Conservation (phyloP, 2,113 vertebrate genomes). For the Anarhynchus alexandrinus region DNA sequence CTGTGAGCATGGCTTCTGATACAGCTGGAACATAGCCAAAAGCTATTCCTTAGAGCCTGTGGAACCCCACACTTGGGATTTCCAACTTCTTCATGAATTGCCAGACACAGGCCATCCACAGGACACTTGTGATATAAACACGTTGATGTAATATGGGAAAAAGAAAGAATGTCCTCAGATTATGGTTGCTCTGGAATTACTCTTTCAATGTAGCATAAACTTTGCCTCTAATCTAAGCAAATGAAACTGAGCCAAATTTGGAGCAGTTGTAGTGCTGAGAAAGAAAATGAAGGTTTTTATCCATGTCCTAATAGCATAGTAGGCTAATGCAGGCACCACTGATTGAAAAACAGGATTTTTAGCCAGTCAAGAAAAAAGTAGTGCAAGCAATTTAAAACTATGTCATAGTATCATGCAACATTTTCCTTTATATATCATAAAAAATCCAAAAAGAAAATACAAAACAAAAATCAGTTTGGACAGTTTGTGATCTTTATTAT, state of each 20-base stretch:
- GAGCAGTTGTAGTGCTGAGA: neutral
- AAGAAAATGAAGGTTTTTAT: neutral
- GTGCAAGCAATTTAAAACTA: neutral
- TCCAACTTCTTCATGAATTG: neutral
- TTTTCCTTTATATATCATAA: neutral
- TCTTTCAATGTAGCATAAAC: neutral
- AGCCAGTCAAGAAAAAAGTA: neutral
- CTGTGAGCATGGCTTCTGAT: fast-evolving
- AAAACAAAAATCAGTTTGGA: neutral
- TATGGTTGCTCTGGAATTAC: neutral
- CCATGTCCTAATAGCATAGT: neutral
- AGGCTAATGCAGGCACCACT: neutral
- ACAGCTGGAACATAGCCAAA: neutral
- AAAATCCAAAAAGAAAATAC: neutral
- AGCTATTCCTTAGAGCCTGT: neutral
- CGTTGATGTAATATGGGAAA: fast-evolving
- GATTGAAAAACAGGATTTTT: neutral
- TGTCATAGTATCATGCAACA: neutral
- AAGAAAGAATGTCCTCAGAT: neutral
- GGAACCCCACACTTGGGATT: neutral
- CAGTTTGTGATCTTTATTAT: neutral
- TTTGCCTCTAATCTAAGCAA: neutral
- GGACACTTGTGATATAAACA: neutral
- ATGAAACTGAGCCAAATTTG: neutral
- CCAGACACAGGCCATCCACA: neutral